Evolutionary conservation across 2,888 invertebrate species (phyloP).

Genomic region (Amorpha juglandis): DNA sequence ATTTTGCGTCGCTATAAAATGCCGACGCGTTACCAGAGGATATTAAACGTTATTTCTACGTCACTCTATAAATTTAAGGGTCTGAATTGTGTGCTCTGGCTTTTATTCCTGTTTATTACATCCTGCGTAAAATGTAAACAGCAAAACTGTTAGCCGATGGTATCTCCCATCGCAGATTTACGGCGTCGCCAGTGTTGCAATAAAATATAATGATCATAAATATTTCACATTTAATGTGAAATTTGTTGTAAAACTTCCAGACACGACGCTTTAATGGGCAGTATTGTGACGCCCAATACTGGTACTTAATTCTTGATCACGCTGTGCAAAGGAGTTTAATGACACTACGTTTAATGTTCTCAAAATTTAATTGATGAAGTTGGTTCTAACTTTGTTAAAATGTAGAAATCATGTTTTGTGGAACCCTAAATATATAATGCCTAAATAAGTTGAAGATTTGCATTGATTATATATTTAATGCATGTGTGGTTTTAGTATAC

Average conservation of each 20-base stretch:
- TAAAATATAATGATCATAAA: constrained; percentile 48
- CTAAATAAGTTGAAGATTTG: no score
- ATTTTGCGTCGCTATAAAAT: constrained; percentile 19
- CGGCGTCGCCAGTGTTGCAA: constrained; percentile 34
- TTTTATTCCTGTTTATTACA: constrained; percentile 25
- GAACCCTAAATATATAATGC: no score
- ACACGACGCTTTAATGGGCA: constrained; percentile 31
- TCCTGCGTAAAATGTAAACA: constrained; percentile 33
- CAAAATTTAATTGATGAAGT: neutral
- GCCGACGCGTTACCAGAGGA: neutral
- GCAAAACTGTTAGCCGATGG: constrained; percentile 30
- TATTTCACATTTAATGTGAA: constrained; percentile 45
- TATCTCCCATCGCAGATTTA: constrained; percentile 42
- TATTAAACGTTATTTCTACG: constrained; percentile 31
- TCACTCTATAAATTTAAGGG: constrained; percentile 28
- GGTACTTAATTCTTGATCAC: constrained; percentile 6
- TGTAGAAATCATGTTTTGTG: no score
- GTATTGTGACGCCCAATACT: constrained; percentile 1
- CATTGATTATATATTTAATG: neutral
- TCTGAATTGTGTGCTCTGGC: constrained; percentile 12
- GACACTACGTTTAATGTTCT: neutral
- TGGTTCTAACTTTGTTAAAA: neutral
- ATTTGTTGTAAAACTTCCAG: constrained; percentile 42
- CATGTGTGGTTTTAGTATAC: neutral
- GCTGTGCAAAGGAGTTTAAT: constrained; percentile 7